Evolutionary conservation across 1,140 invertebrate genomes (phyloP), one percentile per base, ranked within the genome.

Genomic region (Leptestheria dahalacensis): DNA sequence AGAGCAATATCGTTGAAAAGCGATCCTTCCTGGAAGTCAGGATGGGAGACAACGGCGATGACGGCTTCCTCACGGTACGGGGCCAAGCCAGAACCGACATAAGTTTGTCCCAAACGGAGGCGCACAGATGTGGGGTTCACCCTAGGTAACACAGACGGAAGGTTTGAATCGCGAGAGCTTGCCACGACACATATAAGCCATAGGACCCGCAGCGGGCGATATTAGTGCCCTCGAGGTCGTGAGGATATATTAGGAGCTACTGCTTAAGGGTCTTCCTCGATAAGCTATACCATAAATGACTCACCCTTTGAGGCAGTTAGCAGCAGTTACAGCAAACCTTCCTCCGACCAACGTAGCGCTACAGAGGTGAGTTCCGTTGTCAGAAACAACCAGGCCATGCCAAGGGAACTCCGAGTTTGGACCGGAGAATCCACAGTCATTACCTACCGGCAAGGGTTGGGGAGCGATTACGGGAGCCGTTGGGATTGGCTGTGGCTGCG

Each of bases 101-200:
- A 85, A 85, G 85, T 90, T 80, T 87, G 86, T 4, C 88, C 88
- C 2, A 83, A 81, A 68, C 88, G 88, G 52, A 90, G 78, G 0
- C 83, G 77, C 1, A 91, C 70, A 63, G 88, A 82, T 25, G 76
- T 73, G 1, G 82, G 75, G 11, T 75, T 68, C 11, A 81, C 67
- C 53, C 80, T 82, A 64, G 11, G 69, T 69, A 59, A 58, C 41
- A 57, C 21, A 50, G 15, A 52, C 15, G 15, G 24, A 25, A 52
- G 15, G 25, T 18, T 23, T 25, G 50, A 23, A 23, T 10, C 1
- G 1, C 18, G 21, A 48, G 2, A 48, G n/a, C n/a, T n/a, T n/a
- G n/a, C n/a, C n/a, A n/a, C n/a, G n/a, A n/a, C n/a, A n/a, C n/a
- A n/a, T n/a, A n/a, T n/a, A n/a, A n/a, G n/a, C n/a, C n/a, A n/a